Evolutionary conservation across 2,888 invertebrate species (phyloP).

Genomic region (Choristoneura rosaceana): DNA sequence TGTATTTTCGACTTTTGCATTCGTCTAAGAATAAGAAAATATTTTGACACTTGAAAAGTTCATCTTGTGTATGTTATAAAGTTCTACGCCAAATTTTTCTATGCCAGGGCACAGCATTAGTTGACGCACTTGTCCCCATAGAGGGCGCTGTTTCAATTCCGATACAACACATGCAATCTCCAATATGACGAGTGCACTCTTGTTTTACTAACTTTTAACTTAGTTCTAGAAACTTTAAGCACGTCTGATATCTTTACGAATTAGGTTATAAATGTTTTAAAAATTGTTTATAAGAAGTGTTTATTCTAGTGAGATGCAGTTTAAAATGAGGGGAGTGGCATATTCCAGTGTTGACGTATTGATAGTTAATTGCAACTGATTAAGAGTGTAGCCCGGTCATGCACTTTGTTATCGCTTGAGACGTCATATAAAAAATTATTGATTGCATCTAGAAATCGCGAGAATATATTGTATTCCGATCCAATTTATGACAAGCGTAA

Average conservation of each 20-base stretch:
- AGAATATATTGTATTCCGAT: too few relatives aligned
- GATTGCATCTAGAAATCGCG: conserved; percentile 2
- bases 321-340: conserved; percentile 29
- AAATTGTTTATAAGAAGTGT: conserved; percentile 11
- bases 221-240: too few relatives aligned
- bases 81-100: conserved; percentile 18
- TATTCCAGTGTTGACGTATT: conserved; percentile 20
- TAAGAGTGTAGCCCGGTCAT: conserved; percentile 25
- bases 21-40: too few relatives aligned
- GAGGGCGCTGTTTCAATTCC: background rate
- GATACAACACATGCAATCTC: background rate
- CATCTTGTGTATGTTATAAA: background rate
- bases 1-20: background rate
- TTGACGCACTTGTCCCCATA: background rate
- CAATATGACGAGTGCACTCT: background rate
- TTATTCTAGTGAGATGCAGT: background rate
- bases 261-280: background rate
- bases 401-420: conserved; percentile 26
- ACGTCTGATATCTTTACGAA: too few relatives aligned
- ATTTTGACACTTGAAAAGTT: too few relatives aligned
- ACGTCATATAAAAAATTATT: conserved; percentile 15
- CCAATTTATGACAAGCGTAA: too few relatives aligned
- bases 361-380: conserved; percentile 11
- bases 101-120: conserved; percentile 14
- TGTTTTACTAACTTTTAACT: background rate